Percentiles rank a stretch among this genome's conserved stretches.
These are phyloP conservation scores for Callosobruchus maculatus DNA, from an alignment of 2,888 invertebrate genomes.

Conservation along the genomic window DNA sequence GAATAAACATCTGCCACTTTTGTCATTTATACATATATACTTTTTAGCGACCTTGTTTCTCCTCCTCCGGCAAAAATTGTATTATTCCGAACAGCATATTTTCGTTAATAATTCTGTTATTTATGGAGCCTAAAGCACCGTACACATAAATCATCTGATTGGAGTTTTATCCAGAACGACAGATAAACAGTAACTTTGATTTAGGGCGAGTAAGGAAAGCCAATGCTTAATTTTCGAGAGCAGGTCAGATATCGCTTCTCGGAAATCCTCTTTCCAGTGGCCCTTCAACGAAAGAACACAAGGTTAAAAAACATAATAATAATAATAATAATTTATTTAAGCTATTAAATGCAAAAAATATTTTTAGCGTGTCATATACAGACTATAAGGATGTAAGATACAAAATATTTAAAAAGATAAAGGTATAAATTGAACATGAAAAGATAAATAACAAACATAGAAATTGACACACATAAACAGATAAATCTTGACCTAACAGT, in stretches of 20 bases:
- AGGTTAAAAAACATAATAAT: too few species aligned
- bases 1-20: not conserved
- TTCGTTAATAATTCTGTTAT: not conserved
- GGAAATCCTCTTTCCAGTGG: too few species aligned
- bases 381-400: too few species aligned
- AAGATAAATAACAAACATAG: too few species aligned
- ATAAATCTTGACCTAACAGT: too few species aligned
- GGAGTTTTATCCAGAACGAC: not conserved
- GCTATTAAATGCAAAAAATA: too few species aligned
- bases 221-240: not conserved
- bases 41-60: not conserved
- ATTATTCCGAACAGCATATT: not conserved
- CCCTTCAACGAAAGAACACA: too few species aligned
- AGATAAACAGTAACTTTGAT: not conserved
- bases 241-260: not conserved
- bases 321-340: too few species aligned
- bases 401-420: too few species aligned
- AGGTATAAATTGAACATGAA: too few species aligned
- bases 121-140: not conserved
- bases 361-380: too few species aligned
- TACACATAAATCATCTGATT: not conserved
- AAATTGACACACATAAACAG: too few species aligned
- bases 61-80: not conserved
- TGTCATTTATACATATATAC: not conserved
- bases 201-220: not conserved